Base-by-base conservation (phyloP, 2,113 vertebrate genomes). In the Prietella phreatophila region DNA sequence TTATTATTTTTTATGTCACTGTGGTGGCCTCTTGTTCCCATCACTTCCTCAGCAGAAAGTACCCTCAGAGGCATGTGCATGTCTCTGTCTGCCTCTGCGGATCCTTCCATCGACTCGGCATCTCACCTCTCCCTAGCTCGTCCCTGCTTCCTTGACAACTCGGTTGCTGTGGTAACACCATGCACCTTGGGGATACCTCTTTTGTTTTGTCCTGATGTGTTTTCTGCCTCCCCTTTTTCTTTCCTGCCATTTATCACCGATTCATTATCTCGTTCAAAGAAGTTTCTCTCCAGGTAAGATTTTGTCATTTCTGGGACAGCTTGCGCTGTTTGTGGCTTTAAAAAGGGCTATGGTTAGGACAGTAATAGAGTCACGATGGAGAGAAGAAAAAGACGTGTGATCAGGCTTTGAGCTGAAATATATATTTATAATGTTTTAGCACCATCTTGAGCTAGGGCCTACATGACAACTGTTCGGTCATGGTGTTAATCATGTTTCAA, bases 141-240 rank as follows among this genome's bases (percentile, higher is more conserved):
- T 88, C 86, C 67, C 71, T 91, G 88, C 93, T 93, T 88, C 91
- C 87, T 88, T 93, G 93, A 95, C 91, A 93, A 94, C 93, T 92
- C 93, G 92, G 95, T 96, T 96, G 94, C 95, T 93, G 94, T 91
- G 94, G 95, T 92, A 95, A 96, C 94, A 56, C 90, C 89, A 83
- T 85, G 87, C 90, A 88, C 93, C 95, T 92, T 88, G 93, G 93
- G 95, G 93, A 94, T 93, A 93, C 89, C 92, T 92, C 92, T 94
- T 95, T 95, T 94, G 92, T 94, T 94, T 94, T 91, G 42, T 82
- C 73, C n/a, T 78, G 79, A 90, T 76, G 86, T 84, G 36, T 88
- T 85, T 67, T 86, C 85, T 55, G 81, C 39, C 84, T 89, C 76
- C 50, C 47, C 65, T 65, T 67, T 60, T 85, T 82, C 27, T 88